These are phyloP conservation scores for Acronicta leporina DNA, from an alignment of 2,888 invertebrate species.

Conservation along the genomic window DNA sequence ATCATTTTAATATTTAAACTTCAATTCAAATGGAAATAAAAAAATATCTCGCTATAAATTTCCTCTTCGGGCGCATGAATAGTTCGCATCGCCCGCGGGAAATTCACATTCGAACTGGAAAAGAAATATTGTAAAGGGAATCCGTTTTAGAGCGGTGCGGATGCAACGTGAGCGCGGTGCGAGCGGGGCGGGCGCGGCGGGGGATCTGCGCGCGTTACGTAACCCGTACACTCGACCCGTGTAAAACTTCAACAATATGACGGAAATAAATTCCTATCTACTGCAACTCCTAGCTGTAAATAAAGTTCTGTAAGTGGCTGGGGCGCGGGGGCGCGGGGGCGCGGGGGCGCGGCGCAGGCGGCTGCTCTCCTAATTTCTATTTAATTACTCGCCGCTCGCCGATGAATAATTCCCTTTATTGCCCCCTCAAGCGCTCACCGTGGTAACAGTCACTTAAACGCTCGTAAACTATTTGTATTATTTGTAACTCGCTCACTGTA, in stretches of 20 bases:
- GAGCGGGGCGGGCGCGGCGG: background rate
- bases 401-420: slow-evolving; percentile 49
- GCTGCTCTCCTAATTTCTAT: slow-evolving; percentile 47
- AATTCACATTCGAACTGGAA: slow-evolving; percentile 69
- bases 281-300: slow-evolving; percentile 39
- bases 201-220: slow-evolving; percentile 30
- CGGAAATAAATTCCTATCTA: slow-evolving; percentile 59
- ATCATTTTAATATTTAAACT: slow-evolving; percentile 69
- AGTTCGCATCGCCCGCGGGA: slow-evolving; percentile 65
- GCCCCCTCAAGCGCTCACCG: slow-evolving; percentile 19
- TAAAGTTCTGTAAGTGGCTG: slow-evolving; percentile 21
- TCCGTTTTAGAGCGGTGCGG: slow-evolving; percentile 60
- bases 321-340: background rate
- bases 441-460: slow-evolving; percentile 39
- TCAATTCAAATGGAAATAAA: slow-evolving; percentile 59
- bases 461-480: slow-evolving; percentile 51
- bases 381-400: slow-evolving; percentile 49
- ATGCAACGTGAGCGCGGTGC: slow-evolving; percentile 21
- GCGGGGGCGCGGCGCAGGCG: background rate
- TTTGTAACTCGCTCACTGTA: slow-evolving; percentile 22
- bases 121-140: slow-evolving; percentile 71
- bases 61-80: slow-evolving; percentile 59
- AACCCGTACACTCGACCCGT: slow-evolving; percentile 36
- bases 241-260: slow-evolving; percentile 59
- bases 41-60: slow-evolving; percentile 63